Conservation (phyloP, 2,113 vertebrate genomes). For the Ochotona curzoniae region DNA sequence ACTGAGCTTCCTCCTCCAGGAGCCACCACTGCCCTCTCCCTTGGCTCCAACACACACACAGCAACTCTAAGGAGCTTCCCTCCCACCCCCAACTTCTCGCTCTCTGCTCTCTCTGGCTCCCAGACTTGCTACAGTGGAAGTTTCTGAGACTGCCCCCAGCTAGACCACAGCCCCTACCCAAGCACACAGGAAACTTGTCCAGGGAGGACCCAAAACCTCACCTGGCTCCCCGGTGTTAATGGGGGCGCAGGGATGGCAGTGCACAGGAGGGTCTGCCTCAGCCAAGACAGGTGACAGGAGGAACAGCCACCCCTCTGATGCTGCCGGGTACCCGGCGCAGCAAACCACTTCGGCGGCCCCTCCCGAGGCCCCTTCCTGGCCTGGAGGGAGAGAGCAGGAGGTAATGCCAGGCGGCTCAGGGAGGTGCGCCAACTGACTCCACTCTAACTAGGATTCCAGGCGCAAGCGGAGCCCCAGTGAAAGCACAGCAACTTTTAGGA, state of each 20-base stretch:
- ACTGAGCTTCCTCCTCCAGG: not conserved
- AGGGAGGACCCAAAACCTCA: not conserved
- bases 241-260: rapidly evolving
- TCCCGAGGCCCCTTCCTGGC: not conserved
- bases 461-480: not conserved
- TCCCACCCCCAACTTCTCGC: not conserved
- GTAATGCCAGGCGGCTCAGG: not conserved
- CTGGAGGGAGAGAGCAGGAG: not conserved
- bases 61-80: not conserved
- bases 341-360: not conserved
- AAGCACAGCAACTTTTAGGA: conserved; percentile 16
- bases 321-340: not conserved
- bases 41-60: too few species aligned
- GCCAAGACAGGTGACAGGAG: not conserved
- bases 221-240: not conserved
- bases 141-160: not conserved
- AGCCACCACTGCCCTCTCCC: not conserved
- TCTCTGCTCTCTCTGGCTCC: not conserved
- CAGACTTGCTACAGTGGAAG: not conserved
- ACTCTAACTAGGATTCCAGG: not conserved
- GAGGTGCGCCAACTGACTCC: not conserved
- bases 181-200: not conserved
- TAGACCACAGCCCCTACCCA: not conserved
- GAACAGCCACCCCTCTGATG: too few species aligned
- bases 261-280: not conserved